phyloP scores from a whole-genome alignment of 2,888 invertebrate genomes.

The Thymelicus lineola region DNA sequence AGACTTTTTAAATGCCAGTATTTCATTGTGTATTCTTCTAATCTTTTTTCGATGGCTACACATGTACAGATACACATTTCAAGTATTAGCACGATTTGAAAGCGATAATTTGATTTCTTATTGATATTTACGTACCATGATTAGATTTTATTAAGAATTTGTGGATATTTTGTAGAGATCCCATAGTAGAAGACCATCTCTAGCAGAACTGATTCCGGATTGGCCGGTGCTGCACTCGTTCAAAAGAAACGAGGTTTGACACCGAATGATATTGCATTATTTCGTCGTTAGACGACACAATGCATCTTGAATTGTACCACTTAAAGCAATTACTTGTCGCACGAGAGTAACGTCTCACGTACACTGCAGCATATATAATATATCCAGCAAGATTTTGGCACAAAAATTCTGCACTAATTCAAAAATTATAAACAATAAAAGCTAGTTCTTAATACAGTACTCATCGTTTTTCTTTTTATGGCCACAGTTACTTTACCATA shows the following conservation, averaged over 20 bases:
- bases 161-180: slow-evolving; percentile 82
- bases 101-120: not conserved
- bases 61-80: slow-evolving; percentile 7
- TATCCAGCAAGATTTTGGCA: slow-evolving; percentile 55
- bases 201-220: slow-evolving; percentile 98
- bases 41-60: not conserved
- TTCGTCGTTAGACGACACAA: slow-evolving; percentile 71
- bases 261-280: slow-evolving; percentile 52
- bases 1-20: slow-evolving; percentile 31
- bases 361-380: slow-evolving; percentile 52
- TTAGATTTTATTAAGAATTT: slow-evolving; percentile 59
- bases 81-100: slow-evolving; percentile 11
- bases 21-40: slow-evolving; percentile 11
- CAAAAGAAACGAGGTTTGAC: slow-evolving; percentile 94
- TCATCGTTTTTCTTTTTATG: too few relatives aligned
- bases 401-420: slow-evolving; percentile 32
- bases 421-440: not conserved
- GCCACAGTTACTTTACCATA: too few relatives aligned
- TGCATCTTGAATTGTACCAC: slow-evolving; percentile 79
- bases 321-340: slow-evolving; percentile 69
- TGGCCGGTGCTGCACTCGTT: slow-evolving; percentile 96
- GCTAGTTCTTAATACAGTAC: not conserved
- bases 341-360: slow-evolving; percentile 61
- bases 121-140: not conserved
- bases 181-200: slow-evolving; percentile 91